Base-by-base conservation (phyloP, 2,797 vertebrate species). In the Epinephelus malabaricus region DNA sequence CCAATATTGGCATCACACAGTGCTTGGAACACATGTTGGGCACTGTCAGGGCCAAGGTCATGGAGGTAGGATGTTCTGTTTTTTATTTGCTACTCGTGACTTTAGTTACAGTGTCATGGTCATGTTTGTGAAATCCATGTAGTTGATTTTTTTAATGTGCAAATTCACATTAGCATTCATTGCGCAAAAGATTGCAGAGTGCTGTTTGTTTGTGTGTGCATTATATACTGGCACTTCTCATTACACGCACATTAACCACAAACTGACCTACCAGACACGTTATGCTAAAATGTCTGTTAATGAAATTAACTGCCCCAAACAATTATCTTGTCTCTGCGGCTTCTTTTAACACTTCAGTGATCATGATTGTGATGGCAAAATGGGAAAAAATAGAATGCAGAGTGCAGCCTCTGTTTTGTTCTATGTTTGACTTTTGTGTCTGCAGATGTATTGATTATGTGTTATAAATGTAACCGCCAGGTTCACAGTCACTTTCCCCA, bases 401-500 rank as follows among this genome's bases (percentile, higher is more conserved):
- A 63, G 40, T 45, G 47, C 9, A 23, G 8, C 27, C 21, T 62
- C 2, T 59, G 21, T 54, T 3, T 54, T 51, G 0, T 46, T 12
- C 50, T 49, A 19, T 67, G 13, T 15, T 69, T 50, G 0, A 38
- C 34, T 67, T 17, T 23, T 21, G 9, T 43, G 4, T 59, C 4
- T 81, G 47, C 43, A 64, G 8, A 5, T 70, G 4, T 75, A n/a
- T 34, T 87, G 9, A 86, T 53, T 3, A 4, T 62, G 30, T 79
- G 1, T 78, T 64, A 19, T 84, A 2, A 64, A 53, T 83, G 25
- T 59, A 51, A 62, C 55, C 47, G 38, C 54, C 92, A 99, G 98
- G 96, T 99, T 91, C 98, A 99, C 92, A 97, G 93, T 89, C 98
- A 99, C 92, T 99, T 98, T 69, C 97, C 98, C 6, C 98, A 98